These are phyloP conservation scores for Coccyzus lansbergi DNA, from an alignment of 2,797 vertebrate genomes.

Conservation along the genomic window DNA sequence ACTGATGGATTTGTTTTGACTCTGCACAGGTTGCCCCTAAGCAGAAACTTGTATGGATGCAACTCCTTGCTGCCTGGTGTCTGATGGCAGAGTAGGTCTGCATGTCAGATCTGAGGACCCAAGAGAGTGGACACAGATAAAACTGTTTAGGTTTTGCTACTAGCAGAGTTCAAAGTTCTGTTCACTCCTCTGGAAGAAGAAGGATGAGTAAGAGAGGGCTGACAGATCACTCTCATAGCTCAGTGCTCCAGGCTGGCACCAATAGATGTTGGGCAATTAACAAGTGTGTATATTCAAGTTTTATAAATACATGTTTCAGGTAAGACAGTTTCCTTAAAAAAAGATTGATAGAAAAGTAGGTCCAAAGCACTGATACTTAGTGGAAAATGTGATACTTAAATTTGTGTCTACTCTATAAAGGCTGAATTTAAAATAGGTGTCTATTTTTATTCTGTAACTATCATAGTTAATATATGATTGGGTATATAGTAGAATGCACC, in stretches of 20 bases:
- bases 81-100: background rate
- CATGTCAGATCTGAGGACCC: background rate
- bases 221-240: background rate
- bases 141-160: background rate
- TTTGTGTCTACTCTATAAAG: background rate
- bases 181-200: background rate
- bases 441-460: background rate
- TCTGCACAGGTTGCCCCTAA: background rate
- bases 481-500: background rate
- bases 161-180: background rate
- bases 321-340: background rate
- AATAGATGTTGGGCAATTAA: background rate
- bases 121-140: background rate
- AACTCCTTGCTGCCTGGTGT: background rate
- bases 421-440: background rate
- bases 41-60: background rate
- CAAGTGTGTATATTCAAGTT: background rate
- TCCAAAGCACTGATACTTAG: background rate
- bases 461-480: background rate
- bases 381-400: background rate
- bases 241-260: background rate
- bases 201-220: background rate
- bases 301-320: background rate
- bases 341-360: background rate
- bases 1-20: constrained; percentile 39